Percentiles rank a stretch among this genome's conserved stretches.
Conservation (phyloP, 2,113 vertebrate genomes). For the Grammomys dolichurus region DNA sequence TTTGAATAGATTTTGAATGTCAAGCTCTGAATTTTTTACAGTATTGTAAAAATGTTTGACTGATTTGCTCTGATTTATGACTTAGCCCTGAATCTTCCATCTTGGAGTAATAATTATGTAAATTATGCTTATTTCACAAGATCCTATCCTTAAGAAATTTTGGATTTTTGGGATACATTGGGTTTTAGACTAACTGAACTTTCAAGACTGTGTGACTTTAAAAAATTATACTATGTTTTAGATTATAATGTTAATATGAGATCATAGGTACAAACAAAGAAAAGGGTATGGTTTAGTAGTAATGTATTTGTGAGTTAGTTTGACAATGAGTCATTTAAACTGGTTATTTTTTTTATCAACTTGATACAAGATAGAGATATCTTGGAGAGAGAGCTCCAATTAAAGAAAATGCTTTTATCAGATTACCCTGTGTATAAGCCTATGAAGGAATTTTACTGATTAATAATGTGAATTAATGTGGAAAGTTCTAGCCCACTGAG, state of each 20-base stretch:
- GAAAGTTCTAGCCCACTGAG: not conserved
- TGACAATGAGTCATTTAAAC: not conserved
- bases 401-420: not conserved
- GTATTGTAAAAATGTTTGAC: not conserved
- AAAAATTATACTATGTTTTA: not conserved
- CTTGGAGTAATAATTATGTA: not conserved
- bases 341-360: not conserved
- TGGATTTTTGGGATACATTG: too few species aligned
- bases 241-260: not conserved
- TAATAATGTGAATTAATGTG: not conserved
- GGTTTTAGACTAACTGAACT: not conserved
- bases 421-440: not conserved
- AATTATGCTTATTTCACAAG: not conserved
- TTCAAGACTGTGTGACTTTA: not conserved
- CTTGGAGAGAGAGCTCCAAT: not conserved
- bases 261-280: not conserved
- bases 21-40: not conserved
- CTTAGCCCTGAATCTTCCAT: not conserved
- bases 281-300: not conserved
- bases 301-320: not conserved
- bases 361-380: not conserved
- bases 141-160: not conserved
- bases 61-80: not conserved
- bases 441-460: not conserved
- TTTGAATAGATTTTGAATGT: not conserved